phyloP scores from a whole-genome alignment of 2,888 invertebrate species.

The Meta bourneti region DNA sequence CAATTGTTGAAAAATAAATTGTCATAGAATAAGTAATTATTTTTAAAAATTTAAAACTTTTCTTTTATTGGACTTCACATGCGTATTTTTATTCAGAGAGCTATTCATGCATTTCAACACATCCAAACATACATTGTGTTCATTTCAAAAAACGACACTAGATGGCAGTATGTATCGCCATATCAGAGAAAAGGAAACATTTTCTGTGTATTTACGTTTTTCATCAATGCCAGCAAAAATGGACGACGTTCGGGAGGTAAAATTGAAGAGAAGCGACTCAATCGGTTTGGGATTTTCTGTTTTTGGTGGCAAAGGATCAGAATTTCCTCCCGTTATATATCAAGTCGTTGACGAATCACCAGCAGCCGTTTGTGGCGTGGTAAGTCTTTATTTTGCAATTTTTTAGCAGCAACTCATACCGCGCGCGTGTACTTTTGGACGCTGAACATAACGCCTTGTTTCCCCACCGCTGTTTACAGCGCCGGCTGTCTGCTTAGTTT shows the following conservation, averaged over 20 bases:
- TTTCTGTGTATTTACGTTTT: conserved; percentile 27
- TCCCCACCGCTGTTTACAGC: conserved; percentile 67
- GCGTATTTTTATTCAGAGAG: too few relatives aligned
- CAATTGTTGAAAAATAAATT: too few relatives aligned
- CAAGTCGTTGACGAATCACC: conserved; percentile 96
- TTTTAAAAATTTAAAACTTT: too few relatives aligned
- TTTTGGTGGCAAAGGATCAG: conserved; percentile 90
- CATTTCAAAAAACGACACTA: background rate
- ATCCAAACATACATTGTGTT: background rate
- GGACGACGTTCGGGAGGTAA: conserved; percentile 78
- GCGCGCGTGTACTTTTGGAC: conserved; percentile 30
- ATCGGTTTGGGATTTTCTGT: conserved; percentile 93
- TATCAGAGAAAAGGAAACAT: background rate
- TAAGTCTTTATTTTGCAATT: conserved; percentile 82
- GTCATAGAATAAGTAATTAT: too few relatives aligned
- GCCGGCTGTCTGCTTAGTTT: conserved; percentile 68
- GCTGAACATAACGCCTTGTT: conserved; percentile 44
- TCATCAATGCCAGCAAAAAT: conserved; percentile 64
- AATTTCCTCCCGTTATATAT: conserved; percentile 94
- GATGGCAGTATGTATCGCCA: background rate
- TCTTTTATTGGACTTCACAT: too few relatives aligned
- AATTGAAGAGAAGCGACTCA: conserved; percentile 78
- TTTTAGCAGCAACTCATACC: conserved; percentile 6
- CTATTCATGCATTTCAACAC: too few relatives aligned
- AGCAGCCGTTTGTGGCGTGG: conserved; percentile 93